Evolutionary conservation across 2,113 vertebrate species (phyloP).

Genomic region (Ia io): DNA sequence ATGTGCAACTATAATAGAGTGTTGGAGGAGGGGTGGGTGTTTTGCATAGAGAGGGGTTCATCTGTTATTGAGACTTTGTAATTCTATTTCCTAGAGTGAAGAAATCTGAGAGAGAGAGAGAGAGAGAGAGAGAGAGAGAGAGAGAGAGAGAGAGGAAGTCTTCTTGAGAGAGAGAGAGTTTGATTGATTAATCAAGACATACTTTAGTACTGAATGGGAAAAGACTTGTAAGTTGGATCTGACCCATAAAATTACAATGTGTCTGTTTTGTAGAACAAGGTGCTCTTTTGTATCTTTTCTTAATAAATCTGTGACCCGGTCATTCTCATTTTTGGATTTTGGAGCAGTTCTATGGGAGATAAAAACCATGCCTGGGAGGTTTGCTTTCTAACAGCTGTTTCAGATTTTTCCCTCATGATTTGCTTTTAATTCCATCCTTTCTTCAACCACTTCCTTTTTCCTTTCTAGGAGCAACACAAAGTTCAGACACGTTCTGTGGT

Average conservation of each 20-base stretch:
- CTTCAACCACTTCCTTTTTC: constrained; percentile 32
- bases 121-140: neutral
- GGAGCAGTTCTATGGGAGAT: constrained; percentile 29
- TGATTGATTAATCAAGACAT: neutral
- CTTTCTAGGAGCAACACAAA: constrained; percentile 44
- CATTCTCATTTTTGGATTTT: constrained; percentile 39
- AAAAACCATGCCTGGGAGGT: constrained; percentile 40
- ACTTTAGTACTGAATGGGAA: neutral
- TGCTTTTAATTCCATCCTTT: constrained; percentile 52
- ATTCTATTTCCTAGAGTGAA: constrained; percentile 33
- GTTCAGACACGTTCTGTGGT: constrained; percentile 2
- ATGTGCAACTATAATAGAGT: neutral
- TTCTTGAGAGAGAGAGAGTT: neutral
- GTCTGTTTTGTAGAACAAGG: constrained; percentile 6
- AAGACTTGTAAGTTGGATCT: constrained; percentile 20
- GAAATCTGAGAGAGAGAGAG: neutral
- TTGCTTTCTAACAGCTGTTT: constrained; percentile 58
- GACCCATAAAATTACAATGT: neutral
- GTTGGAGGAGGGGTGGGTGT: neutral
- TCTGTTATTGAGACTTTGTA: constrained; percentile 34
- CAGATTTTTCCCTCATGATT: neutral
- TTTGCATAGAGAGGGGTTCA: neutral
- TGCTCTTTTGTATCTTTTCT: constrained; percentile 29
- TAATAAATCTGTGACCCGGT: constrained; percentile 31
- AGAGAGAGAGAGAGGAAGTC: neutral